Base-by-base conservation (phyloP, 2,113 vertebrate species). In the Acinonyx jubatus region DNA sequence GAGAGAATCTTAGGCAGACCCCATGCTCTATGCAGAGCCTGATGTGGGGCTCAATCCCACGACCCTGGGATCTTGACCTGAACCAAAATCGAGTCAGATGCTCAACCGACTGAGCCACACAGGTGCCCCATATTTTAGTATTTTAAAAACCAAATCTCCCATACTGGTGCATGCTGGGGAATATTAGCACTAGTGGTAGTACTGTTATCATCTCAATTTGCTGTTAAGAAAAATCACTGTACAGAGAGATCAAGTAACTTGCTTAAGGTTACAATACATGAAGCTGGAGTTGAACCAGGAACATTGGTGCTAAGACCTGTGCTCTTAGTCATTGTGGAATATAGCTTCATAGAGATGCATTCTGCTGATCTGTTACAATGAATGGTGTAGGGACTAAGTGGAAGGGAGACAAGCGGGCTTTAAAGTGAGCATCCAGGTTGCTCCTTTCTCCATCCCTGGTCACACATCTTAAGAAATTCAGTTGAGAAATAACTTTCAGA, bases 401-500 rank as follows among this genome's bases (percentile, higher is more conserved):
- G 27, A 71, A 76, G 23, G 29, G 48, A 65, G 68, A 69, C 0
- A 2, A 45, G 10, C 36, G 12, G 14, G 21, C 38, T 94, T 29
- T 89, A 38, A 76, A n/a, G 76, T 65, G 29, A 83, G 12, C 36
- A 66, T 33, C 63, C 45, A 8, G 90, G 95, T 86, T 94, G 36
- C 18, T 86, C 2, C 0, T 79, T 94, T 85, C 50, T 96, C 50
- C 66, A 85, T 87, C 69, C 71, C 3, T 21, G 52, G 45, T 96
- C 71, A 76, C 91, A 69, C 92, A 76, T 52, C 85, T 63, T 52
- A 97, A 98, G 52, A 76, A 83, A 81, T 45, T 88, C 63, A 7
- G 15, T 61, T 84, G 13, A 80, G 74, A 89, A 95, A 87, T 48
- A 71, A 29, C 55, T 33, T 92, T 66, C 4, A 36, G 63, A 83